Conservation (phyloP, 2,888 invertebrate genomes). For the Lasioglossum leucozonium region DNA sequence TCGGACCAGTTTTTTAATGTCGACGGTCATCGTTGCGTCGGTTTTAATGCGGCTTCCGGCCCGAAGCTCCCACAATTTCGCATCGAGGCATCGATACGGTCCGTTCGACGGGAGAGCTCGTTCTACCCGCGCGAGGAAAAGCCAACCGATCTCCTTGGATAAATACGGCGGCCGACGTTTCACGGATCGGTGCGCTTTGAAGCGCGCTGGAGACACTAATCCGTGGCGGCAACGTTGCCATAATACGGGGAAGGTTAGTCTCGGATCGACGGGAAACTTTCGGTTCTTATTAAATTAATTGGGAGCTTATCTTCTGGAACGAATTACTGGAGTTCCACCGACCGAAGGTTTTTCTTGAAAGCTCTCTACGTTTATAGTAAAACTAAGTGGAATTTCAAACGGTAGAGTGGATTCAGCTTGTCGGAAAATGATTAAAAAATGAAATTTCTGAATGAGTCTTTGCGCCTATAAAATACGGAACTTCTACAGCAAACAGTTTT, state of each 20-base stretch:
- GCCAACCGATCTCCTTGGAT: neutral
- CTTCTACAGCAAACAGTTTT: too few relatives aligned
- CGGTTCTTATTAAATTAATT: neutral
- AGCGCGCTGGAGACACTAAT: neutral
- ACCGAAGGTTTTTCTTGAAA: neutral
- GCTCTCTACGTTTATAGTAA: neutral
- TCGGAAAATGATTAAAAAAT: too few relatives aligned
- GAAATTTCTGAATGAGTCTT: too few relatives aligned
- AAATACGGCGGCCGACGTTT: neutral
- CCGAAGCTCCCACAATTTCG: conserved; percentile 1
- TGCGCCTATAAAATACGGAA: too few relatives aligned
- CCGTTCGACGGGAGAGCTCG: neutral
- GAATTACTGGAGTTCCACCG: neutral
- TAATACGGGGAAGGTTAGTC: neutral
- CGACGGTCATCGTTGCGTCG: neutral
- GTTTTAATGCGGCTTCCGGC: neutral
- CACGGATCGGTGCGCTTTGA: neutral
- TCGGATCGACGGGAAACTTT: neutral
- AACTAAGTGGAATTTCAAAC: too few relatives aligned
- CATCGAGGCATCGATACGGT: neutral
- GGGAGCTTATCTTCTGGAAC: neutral
- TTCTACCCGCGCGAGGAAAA: neutral
- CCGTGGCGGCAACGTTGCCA: neutral
- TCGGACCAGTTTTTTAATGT: neutral
- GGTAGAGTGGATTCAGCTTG: too few relatives aligned